Evolutionary conservation across 2,797 vertebrate genomes (phyloP), one percentile per base, ranked within the genome.

Genomic region (Acestrorhynchus altus): DNA sequence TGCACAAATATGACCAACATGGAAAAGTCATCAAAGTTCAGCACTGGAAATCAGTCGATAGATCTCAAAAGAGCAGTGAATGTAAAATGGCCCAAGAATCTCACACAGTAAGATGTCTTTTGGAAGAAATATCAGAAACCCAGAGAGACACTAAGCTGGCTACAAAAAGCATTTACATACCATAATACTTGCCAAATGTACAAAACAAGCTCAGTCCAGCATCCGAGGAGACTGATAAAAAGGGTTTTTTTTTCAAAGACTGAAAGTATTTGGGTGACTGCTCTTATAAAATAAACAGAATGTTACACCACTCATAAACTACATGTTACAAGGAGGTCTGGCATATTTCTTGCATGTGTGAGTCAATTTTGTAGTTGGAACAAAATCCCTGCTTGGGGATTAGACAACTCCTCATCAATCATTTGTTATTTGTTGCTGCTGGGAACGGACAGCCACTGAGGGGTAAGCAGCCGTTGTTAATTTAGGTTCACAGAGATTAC

Each of bases 401-500:
- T 75, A 65, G 39, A 71, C 56, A 80, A 49, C 75, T 75, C 49
- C 61, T 39, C 78, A 80, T 80, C 78, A 74, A 70, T 80, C 67
- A 80, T 75, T 64, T 18, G 57, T 59, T 65, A 75, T 80, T 70
- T 71, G 78, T 40, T 31, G 66, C 60, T 60, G 22, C 59, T 40
- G 66, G 65, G 72, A 68, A 71, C 47, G 20, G 66, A 44, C 66
- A 71, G n/a, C 0, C 28, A 8, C 59, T 71, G 13, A 22, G 72
- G 66, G 40, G 68, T 22, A 15, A 64, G 49, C 56, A 71, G 78
- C 42, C 72, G 40, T 59, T 74, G 67, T 71, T 73, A 70, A 47
- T 71, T 75, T 80, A 76, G 59, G 72, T 75, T 80, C 71, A 59
- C 60, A 42, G 49, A 75, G 40, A 75, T 65, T 80, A 80, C 78